A percentile compares a stretch with the other conserved stretches of the same genome.
Evolutionary conservation across 2,113 vertebrate species (phyloP).

Genomic region (Sprattus sprattus): DNA sequence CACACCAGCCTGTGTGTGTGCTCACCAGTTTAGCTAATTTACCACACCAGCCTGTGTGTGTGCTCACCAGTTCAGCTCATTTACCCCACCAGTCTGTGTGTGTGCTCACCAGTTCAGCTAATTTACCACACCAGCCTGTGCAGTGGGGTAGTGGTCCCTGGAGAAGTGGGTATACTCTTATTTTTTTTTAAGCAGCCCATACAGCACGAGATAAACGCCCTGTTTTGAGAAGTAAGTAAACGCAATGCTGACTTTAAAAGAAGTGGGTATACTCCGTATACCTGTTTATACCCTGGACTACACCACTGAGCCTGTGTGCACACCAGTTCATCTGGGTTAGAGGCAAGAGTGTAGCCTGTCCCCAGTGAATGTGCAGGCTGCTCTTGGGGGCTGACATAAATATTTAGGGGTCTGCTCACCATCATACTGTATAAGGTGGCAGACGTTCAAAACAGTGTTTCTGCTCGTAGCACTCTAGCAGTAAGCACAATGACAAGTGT

Average conservation of each 20-base stretch:
- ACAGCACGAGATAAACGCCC: too few relatives aligned
- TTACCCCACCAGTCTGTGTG: too few relatives aligned
- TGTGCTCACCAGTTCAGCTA: not conserved
- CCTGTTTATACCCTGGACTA: too few relatives aligned
- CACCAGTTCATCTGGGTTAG: not conserved
- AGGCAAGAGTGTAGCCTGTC: not conserved
- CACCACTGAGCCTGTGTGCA: not conserved
- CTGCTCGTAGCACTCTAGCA: not conserved
- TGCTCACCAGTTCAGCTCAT: not conserved
- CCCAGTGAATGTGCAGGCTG: not conserved
- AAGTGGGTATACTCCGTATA: too few relatives aligned
- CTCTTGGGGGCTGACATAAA: not conserved
- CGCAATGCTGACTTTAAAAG: too few relatives aligned
- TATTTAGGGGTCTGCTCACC: constrained; percentile 4
- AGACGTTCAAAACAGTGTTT: not conserved
- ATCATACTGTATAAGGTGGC: not conserved
- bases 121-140: not conserved
- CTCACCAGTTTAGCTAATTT: not conserved
- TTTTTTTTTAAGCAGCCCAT: too few relatives aligned
- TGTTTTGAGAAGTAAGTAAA: too few relatives aligned
- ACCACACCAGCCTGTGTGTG: too few relatives aligned
- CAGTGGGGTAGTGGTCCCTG: too few relatives aligned
- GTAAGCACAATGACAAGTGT: not conserved
- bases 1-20: not conserved
- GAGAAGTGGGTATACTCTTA: too few relatives aligned